These are phyloP conservation scores for Cyclophora punctaria DNA, from an alignment of 2,888 invertebrate genomes.

Conservation along the genomic window DNA sequence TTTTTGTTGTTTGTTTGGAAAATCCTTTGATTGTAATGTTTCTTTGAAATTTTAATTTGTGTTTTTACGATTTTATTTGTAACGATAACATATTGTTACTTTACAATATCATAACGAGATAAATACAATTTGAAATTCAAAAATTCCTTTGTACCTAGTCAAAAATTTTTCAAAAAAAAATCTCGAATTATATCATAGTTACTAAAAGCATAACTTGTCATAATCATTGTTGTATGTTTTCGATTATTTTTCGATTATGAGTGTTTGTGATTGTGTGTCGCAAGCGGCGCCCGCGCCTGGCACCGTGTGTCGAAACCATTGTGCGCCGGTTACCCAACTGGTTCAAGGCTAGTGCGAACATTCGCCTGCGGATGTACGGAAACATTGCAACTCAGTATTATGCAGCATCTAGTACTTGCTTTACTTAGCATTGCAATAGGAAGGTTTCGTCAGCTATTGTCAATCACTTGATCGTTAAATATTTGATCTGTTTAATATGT, in stretches of 20 bases:
- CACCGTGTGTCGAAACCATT: slow-evolving; percentile 68
- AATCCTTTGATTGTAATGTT: background rate
- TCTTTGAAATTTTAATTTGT: background rate
- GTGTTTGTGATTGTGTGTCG: slow-evolving; percentile 50
- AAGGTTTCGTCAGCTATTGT: background rate
- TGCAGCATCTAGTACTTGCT: slow-evolving; percentile 3
- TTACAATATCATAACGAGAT: too few species aligned
- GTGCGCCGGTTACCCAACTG: slow-evolving; percentile 68
- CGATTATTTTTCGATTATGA: slow-evolving; percentile 14
- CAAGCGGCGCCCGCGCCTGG: slow-evolving; percentile 55
- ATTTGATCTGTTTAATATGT: too few species aligned
- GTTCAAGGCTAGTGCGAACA: slow-evolving; percentile 68
- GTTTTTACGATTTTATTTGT: background rate
- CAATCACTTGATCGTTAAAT: too few species aligned
- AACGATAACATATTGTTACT: background rate
- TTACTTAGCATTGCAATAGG: slow-evolving; percentile 11
- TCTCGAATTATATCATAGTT: too few species aligned
- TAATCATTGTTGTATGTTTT: background rate
- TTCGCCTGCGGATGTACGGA: slow-evolving; percentile 70
- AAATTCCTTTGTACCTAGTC: too few species aligned
- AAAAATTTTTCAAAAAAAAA: too few species aligned
- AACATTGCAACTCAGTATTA: slow-evolving; percentile 34
- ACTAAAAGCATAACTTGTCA: too few species aligned
- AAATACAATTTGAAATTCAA: too few species aligned
- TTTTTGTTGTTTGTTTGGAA: slow-evolving; percentile 1